Evolutionary conservation across 2,113 vertebrate species (phyloP), one percentile per base, ranked within the genome.

Genomic region (Abramis brama): DNA sequence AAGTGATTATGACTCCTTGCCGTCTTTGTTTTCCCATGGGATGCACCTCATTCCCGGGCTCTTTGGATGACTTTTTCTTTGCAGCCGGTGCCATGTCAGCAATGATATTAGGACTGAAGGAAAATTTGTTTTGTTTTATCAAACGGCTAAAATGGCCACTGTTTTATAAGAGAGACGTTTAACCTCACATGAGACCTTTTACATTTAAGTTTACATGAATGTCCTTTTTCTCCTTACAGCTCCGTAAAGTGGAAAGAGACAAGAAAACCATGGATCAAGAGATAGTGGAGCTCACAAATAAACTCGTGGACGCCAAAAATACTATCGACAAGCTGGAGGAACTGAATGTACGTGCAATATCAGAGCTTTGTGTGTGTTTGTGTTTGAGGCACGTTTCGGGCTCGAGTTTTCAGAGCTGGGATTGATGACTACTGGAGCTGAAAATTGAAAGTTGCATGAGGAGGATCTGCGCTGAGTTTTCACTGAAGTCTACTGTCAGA

Each of bases 261-360:
- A 97, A 97, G 89, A 98, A 98, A 91, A 99, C 96, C 0, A 95
- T 99, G 94, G 98, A 99, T 93, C 97, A 96, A 95, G 98, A 99
- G 93, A 99, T 98, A 2, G 98, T 99, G 91, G 97, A 98, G 91
- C 96, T 99, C 81, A 99, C 98, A 84, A 98, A 99, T 94, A 99
- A 98, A 87, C 93, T 99, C 59, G 93, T 99, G 87, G 98, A 99
- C 62, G 97, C 98, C 87, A 98, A 96, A 93, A 99, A 97, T 89
- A 96, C 97, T 50, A 97, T 99, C 79, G 96, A 99, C 92, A 97
- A 95, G 5, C 93, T 99, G 93, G 98, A 99, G 91, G 98, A 99
- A 90, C 96, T 99, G 74, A 99, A 99, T 0, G 98, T 97, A 93
- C 74, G 95, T 90, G 43, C 45, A 27, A 25, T 76, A n/a, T 79